Percentiles rank a stretch among this genome's conserved stretches.
Conservation (phyloP, 2,888 invertebrate genomes). For the Lathronympha strigana region DNA sequence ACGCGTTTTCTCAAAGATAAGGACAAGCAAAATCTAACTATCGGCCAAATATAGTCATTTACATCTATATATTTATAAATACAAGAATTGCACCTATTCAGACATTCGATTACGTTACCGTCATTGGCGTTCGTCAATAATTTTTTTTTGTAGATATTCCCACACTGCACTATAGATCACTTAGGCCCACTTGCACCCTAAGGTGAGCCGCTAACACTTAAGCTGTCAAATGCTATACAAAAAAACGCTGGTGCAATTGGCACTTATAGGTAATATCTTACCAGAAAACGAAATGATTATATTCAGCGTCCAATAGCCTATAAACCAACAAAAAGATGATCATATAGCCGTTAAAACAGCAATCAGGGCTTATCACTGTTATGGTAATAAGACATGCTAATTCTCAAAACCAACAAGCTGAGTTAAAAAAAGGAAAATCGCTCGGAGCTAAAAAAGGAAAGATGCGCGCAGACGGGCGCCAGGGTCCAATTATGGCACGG, state of each 20-base stretch:
- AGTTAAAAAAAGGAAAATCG: conserved; percentile 61
- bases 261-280: not conserved
- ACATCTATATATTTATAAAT: too few species aligned
- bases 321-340: conserved; percentile 14
- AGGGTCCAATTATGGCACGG: conserved; percentile 71
- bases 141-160: not conserved
- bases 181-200: too few species aligned
- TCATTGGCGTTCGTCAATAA: not conserved
- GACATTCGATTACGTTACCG: not conserved
- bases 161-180: not conserved
- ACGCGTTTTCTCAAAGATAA: too few species aligned
- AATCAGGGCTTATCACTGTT: conserved; percentile 78
- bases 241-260: too few species aligned
- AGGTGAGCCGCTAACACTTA: too few species aligned
- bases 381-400: conserved; percentile 84
- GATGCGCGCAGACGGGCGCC: conserved; percentile 78
- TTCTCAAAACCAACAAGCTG: conserved; percentile 82
- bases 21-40: too few species aligned
- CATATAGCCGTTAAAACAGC: conserved; percentile 69
- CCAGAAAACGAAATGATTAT: not conserved
- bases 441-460: conserved; percentile 69
- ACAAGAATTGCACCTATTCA: too few species aligned
- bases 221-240: too few species aligned
- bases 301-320: not conserved
- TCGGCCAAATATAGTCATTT: too few species aligned